Conservation (phyloP, 2,888 invertebrate genomes). For the Pterostichus niger region DNA sequence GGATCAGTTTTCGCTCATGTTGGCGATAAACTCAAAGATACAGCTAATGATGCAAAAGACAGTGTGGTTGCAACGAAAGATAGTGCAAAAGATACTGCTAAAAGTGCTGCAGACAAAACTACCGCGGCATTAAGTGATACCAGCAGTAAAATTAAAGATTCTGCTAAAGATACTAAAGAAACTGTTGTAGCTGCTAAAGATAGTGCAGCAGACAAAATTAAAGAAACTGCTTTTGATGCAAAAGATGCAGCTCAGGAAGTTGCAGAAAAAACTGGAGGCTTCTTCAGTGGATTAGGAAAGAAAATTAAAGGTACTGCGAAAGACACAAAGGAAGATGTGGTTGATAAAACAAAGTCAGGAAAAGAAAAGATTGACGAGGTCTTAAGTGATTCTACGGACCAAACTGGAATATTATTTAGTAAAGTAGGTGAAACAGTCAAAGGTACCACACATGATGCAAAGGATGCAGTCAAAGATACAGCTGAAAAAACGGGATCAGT, state of each 20-base stretch:
- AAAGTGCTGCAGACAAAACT: constrained; percentile 65
- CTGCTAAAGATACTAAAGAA: constrained; percentile 30
- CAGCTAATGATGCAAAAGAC: constrained; percentile 23
- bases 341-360: constrained; percentile 32
- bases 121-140: too few relatives aligned
- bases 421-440: too few relatives aligned
- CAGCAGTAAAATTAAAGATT: constrained; percentile 38
- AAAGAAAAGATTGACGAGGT: constrained; percentile 66
- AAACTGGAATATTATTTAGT: too few relatives aligned
- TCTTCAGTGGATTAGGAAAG: constrained; percentile 60
- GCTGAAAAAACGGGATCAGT: constrained; percentile 68
- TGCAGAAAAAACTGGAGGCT: constrained; percentile 63
- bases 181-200: constrained; percentile 45
- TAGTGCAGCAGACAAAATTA: neutral
- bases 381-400: too few relatives aligned
- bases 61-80: constrained; percentile 43
- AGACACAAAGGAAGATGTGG: constrained; percentile 53
- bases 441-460: constrained; percentile 66
- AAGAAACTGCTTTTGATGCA: constrained; percentile 10
- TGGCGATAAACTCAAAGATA: constrained; percentile 24
- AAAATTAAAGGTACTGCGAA: constrained; percentile 44
- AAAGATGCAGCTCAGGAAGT: constrained; percentile 30
- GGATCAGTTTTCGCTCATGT: neutral
- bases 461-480: constrained; percentile 62
- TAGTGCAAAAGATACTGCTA: neutral